phyloP scores from a whole-genome alignment of 2,888 invertebrate species.

The Amphipyra berbera region DNA sequence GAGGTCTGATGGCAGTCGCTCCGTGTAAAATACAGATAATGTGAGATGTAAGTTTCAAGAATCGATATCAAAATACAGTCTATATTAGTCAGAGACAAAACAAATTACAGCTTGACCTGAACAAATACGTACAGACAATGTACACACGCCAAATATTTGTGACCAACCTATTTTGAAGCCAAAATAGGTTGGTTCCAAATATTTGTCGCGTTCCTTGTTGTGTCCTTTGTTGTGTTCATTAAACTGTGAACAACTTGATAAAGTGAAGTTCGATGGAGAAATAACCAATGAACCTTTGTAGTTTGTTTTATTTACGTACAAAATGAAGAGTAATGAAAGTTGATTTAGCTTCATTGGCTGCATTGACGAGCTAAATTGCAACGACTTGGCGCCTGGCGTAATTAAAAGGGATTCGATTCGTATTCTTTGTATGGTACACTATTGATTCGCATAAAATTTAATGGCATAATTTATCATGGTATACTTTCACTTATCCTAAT shows the following conservation, averaged over 20 bases:
- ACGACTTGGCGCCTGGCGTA: neutral
- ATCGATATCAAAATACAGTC: slow-evolving; percentile 4
- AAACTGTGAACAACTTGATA: slow-evolving; percentile 14
- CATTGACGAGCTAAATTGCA: neutral
- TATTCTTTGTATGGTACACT: neutral
- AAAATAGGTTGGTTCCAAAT: neutral
- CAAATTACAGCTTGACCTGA: slow-evolving; percentile 29
- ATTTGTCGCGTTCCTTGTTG: slow-evolving; percentile 2
- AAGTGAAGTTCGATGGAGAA: slow-evolving; percentile 3
- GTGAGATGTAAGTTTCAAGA: slow-evolving; percentile 18
- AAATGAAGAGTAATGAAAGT: slow-evolving; percentile 10
- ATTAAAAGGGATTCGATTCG: neutral
- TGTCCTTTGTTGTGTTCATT: slow-evolving; percentile 4
- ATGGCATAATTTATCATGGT: too few relatives aligned
- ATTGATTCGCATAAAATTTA: too few relatives aligned
- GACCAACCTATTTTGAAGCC: slow-evolving; percentile 16
- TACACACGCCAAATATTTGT: slow-evolving; percentile 36
- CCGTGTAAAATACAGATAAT: too few relatives aligned
- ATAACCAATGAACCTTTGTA: neutral
- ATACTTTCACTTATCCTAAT: too few relatives aligned
- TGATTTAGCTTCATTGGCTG: slow-evolving; percentile 1
- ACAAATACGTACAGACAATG: slow-evolving; percentile 38
- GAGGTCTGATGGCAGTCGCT: too few relatives aligned
- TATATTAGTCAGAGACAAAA: slow-evolving; percentile 11
- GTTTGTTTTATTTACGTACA: neutral